A percentile compares a stretch with the other conserved stretches of the same genome.
phyloP scores from a whole-genome alignment of 2,797 vertebrate species.

The Pitangus sulphuratus region DNA sequence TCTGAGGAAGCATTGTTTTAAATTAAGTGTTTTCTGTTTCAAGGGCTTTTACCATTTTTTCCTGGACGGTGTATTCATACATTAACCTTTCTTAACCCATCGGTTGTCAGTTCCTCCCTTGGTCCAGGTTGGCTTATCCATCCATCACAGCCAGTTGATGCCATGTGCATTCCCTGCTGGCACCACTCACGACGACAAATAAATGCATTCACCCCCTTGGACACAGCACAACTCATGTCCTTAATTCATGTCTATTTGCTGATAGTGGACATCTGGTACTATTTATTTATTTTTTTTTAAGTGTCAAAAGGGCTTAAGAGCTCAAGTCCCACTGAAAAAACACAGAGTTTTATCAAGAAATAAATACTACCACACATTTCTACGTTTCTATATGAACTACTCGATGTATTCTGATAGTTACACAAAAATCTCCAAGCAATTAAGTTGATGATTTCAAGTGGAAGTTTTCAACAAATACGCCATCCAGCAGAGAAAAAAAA shows the following conservation, averaged over 20 bases:
- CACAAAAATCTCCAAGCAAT: neutral
- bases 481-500: neutral
- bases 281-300: neutral
- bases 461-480: neutral
- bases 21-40: neutral
- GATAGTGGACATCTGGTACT: neutral
- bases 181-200: accelerated
- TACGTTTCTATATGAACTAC: neutral
- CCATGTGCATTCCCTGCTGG: neutral
- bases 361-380: no score
- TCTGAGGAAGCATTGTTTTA: neutral
- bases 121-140: neutral
- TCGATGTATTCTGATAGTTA: neutral
- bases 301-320: neutral
- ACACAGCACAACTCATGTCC: neutral
- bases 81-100: neutral
- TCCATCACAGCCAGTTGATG: neutral
- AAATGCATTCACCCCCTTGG: neutral
- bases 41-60: neutral
- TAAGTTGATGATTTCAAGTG: neutral
- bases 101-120: accelerated
- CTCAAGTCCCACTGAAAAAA: neutral
- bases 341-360: neutral
- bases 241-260: neutral
- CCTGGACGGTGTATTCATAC: neutral